phyloP scores from a whole-genome alignment of 2,797 vertebrate species.

The Spinus olivaceus region DNA sequence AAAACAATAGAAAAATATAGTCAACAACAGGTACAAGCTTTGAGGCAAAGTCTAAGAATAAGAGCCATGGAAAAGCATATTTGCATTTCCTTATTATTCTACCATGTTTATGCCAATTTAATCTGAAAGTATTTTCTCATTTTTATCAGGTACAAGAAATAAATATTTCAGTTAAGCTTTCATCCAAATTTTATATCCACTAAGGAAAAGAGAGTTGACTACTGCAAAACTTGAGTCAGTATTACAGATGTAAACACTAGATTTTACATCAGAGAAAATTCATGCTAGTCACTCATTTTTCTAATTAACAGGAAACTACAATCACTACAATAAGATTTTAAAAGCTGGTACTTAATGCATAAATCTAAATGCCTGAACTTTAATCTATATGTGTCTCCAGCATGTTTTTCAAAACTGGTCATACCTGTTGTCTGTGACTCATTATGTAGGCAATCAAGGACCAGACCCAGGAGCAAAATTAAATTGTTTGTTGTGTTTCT shows the following conservation, averaged over 20 bases:
- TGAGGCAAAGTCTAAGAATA: background rate
- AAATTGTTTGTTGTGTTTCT: background rate
- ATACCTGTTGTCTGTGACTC: background rate
- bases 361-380: background rate
- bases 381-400: background rate
- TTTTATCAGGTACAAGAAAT: background rate
- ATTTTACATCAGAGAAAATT: background rate
- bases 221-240: background rate
- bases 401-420: background rate
- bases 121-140: background rate
- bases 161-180: background rate
- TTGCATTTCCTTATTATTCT: background rate
- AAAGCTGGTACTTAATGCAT: background rate
- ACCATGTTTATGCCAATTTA: background rate
- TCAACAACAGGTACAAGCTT: background rate
- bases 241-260: background rate
- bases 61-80: background rate
- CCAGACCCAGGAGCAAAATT: background rate
- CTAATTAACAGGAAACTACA: background rate
- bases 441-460: background rate
- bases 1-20: background rate
- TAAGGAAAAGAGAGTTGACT: background rate
- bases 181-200: background rate
- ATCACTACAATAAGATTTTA: background rate
- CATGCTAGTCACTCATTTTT: background rate